Percentiles rank a stretch among this genome's conserved stretches.
phyloP scores from a whole-genome alignment of 1,140 invertebrate genomes.

The Charaxes varanes region DNA sequence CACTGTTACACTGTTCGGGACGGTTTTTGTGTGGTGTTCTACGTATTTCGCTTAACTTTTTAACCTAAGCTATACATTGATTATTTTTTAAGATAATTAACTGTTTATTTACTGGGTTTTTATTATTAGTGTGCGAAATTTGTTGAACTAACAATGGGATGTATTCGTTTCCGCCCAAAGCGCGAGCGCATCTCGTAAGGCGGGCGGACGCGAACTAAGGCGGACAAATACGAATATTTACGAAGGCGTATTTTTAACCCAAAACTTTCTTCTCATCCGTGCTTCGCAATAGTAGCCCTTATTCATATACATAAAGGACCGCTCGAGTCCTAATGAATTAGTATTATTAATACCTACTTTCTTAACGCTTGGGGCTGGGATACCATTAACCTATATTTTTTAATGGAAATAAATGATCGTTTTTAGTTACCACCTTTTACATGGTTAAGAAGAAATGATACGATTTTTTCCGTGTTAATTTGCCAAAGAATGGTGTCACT shows the following conservation, averaged over 20 bases:
- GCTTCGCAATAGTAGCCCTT: constrained; percentile 26
- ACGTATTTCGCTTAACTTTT: too few species aligned
- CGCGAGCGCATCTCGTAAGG: constrained; percentile 41
- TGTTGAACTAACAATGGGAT: not conserved
- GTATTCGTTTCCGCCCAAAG: constrained; percentile 36
- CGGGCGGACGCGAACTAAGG: constrained; percentile 50
- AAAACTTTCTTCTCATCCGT: constrained; percentile 30
- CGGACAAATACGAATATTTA: constrained; percentile 43
- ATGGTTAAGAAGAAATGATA: constrained; percentile 9
- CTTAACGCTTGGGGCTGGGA: constrained; percentile 43
- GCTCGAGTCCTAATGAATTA: constrained; percentile 18
- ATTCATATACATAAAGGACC: constrained; percentile 20
- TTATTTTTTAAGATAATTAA: too few species aligned
- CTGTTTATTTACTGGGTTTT: not conserved
- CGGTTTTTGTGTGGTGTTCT: not conserved
- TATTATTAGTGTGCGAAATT: not conserved
- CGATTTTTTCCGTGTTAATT: not conserved
- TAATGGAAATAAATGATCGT: constrained; percentile 48
- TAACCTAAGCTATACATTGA: too few species aligned
- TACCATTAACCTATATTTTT: constrained; percentile 68
- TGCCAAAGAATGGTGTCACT: not conserved
- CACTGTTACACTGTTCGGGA: not conserved
- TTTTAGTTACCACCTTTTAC: constrained; percentile 30
- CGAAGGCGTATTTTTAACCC: constrained; percentile 65
- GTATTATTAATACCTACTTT: constrained; percentile 37